Base-by-base conservation (phyloP, 2,113 vertebrate species). In the Perca flavescens region DNA sequence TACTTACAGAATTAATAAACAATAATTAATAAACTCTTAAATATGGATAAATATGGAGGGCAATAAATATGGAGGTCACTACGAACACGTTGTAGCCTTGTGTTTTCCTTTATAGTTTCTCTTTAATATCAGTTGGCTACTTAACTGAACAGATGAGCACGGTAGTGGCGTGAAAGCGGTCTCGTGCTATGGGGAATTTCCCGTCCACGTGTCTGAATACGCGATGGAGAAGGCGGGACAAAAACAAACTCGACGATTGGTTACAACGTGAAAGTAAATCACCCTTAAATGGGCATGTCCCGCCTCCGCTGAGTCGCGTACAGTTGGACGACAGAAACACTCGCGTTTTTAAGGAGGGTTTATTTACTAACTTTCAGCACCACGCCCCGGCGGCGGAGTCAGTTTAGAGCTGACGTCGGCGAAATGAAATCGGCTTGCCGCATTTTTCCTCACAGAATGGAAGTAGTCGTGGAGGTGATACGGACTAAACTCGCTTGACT, bases 191-290 rank as follows among this genome's bases (percentile, higher is more conserved):
- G 40, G 94, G 95, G 95, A 95, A 95, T 95, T 96, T 95, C 95
- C 95, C 94, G 78, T 91, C 93, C 95, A 96, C 95, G 94, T 96
- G 95, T 95, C 92, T 91, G 77, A 88, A 90, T 89, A 89, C 88
- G 65, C 71, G 79, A 25, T 47, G 6, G 1, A 64, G 73, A 58
- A 81, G 88, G 93, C 92, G 87, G 92, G 90, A 94, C 61, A 66
- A 95, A 83, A 96, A 96, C 95, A 95, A 95, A 95, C 14, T 1
- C 56, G 12, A 1, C 61, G 84, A 95, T 95, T 95, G 95, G 95
- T 28, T 63, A 15, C 52, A 5, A 40, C 12, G 1, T 7, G 36
- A 0, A 58, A 46, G 56, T n/a, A 21, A 52, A 54, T 43, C 3
- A 0, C 0, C 46, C 82, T 95, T 92, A 86, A 94, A 93, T 92